Base-by-base conservation (phyloP, 2,113 vertebrate genomes). In the Pantherophis guttatus region DNA sequence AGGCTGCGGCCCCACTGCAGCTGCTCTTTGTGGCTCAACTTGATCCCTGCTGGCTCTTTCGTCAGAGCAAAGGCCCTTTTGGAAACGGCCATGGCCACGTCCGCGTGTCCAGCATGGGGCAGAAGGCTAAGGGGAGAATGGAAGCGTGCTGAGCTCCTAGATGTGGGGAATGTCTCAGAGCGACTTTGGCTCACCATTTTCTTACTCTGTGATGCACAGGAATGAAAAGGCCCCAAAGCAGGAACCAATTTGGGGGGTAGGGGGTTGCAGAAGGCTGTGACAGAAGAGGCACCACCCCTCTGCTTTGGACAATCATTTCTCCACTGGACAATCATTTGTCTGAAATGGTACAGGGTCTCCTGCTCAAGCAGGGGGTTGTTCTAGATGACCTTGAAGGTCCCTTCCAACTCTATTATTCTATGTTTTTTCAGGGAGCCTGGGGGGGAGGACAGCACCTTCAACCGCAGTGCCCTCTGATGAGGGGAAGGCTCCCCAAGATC, bases 211-310 rank as follows among this genome's bases (percentile, higher is more conserved):
- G 29, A 13, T 5, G 12, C 11, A 70, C 12, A 70, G 62, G 26
- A 62, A 9, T 26, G 59, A 62, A 65, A 65, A n/a, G 5, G 3
- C 11, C 62, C 24, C 26, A 65, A 29, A 29, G 29, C 65, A 70
- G 65, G 29, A 17, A 39, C n/a, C 39, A 39, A 39, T 19, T 1
- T 1, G 17, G 7, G 2, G 7, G 2, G 7, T 5, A 3, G 7
- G 62, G n/a, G 13, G 0, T 39, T 81, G n/a, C n/a, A 81, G 33
- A 44, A 81, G 33, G 17, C 3, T 5, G 26, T 3, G 62, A 65
- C 17, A 19, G 6, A 39, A 8, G n/a, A 21, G 17, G 33, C 7
- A 2, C n/a, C 6, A 0, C 8, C 15, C 7, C 6, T 81, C 70
- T 21, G 70, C 70, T 39, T 81, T 75, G 59, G 59, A 26, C 24